Base-by-base conservation (phyloP, 2,888 invertebrate species). In the Hetaerina titia region DNA sequence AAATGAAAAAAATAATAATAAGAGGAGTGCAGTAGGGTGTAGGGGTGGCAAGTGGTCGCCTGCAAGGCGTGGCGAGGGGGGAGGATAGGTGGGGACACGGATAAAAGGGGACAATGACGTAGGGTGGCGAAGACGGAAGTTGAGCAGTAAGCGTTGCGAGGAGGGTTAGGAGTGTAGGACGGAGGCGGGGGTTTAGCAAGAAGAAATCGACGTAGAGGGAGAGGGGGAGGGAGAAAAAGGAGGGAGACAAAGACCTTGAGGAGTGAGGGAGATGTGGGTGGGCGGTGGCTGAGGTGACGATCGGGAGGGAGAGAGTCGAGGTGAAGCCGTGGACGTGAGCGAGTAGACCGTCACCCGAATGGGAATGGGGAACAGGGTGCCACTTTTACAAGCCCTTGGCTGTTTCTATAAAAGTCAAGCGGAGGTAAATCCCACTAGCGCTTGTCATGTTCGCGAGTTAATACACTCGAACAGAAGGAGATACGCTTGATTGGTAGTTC, bases 101-200 rank as follows among this genome's bases (percentile, higher is more conserved):
- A 81, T 81, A 31, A 81, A 81, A 81, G 31, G 81, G 81, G 81
- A 81, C 81, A 81, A 81, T 81, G 81, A 81, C 31, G 81, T 31
- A 25, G 25, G 81, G 11, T 13, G 31, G n/a, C 31, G 81, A 4
- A 25, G 81, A 25, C 81, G 81, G 81, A 81, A 81, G 81, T 31
- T 31, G 81, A 81, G 31, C 81, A 31, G 81, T 81, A 15, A 81
- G 81, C 13, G 69, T 69, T 69, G 11, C n/a, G n/a, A 69, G 69
- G n/a, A 8, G 69, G 22, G 31, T 13, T 13, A 11, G 69, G 81
- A 7, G 5, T 31, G 31, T 13, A 31, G 31, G 25, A 31, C 74
- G 74, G 25, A 74, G 69, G n/a, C 8, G n/a, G 11, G n/a, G n/a
- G n/a, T 22, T 5, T n/a, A 13, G 81, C 8, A 81, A 31, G 81